These are phyloP conservation scores for Gisinianus flammeolus DNA, from an alignment of 2,888 invertebrate genomes.

Conservation along the genomic window DNA sequence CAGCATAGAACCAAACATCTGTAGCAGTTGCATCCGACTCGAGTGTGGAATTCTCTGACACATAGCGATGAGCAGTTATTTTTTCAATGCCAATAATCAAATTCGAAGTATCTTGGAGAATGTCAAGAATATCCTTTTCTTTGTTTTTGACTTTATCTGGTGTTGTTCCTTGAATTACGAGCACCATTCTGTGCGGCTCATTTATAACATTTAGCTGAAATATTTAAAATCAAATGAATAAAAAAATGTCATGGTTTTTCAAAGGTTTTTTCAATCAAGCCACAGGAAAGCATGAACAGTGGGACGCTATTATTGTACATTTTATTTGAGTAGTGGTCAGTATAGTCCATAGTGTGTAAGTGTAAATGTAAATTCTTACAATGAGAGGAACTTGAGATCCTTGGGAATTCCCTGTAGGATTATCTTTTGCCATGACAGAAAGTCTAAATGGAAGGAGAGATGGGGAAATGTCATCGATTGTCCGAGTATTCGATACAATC, in stretches of 20 bases:
- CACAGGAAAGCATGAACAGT: too few relatives aligned
- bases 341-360: too few relatives aligned
- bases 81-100: conserved; percentile 82
- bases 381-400: conserved; percentile 56
- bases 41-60: conserved; percentile 77
- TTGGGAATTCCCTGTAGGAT: conserved; percentile 64
- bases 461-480: conserved; percentile 72
- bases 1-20: conserved; percentile 85
- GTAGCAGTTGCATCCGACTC: conserved; percentile 74
- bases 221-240: conserved; percentile 6
- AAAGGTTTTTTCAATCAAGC: too few relatives aligned
- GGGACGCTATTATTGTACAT: too few relatives aligned
- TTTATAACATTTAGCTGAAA: conserved; percentile 76
- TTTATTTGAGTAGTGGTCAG: too few relatives aligned
- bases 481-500: conserved; percentile 75
- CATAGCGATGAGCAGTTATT: conserved; percentile 76
- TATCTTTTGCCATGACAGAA: conserved; percentile 75
- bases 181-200: conserved; percentile 76
- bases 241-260: too few relatives aligned
- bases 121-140: conserved; percentile 67
- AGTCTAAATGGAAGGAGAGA: conserved; percentile 76
- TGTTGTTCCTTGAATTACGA: conserved; percentile 76
- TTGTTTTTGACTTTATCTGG: conserved; percentile 72
- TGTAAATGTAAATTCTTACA: too few relatives aligned
- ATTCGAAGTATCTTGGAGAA: conserved; percentile 75